Evolutionary conservation across 2,797 vertebrate species (phyloP), one percentile per base, ranked within the genome.

Genomic region (Sebastes kiyomatsui): DNA sequence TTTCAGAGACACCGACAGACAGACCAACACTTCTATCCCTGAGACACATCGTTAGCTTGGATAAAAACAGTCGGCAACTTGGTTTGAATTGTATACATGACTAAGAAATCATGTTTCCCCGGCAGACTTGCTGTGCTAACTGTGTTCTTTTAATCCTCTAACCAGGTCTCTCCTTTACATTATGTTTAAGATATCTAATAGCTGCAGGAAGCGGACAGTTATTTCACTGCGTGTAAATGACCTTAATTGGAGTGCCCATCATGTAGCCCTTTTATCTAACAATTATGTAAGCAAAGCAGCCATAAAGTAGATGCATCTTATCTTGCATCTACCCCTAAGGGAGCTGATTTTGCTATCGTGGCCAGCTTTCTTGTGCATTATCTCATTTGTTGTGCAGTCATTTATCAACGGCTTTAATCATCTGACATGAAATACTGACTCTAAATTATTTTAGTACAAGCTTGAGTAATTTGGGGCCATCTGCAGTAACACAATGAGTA

Each of bases 381-480:
- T 75, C n/a, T 12, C 49, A 32, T 70, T 79, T 64, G 28, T 33
- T 30, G 7, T 35, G 46, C 59, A 16, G 16, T 7, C 67, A 60
- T 69, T 65, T 9, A 81, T 74, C 42, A 69, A 42, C 1, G 2
- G 56, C 28, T 77, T 66, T 67, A 42, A 77, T 81, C 35, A 64
- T 32, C 52, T 73, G 54, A 33, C 58, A 72, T 72, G 10, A 78
- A 77, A 75, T 4, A 55, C 11, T 28, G 67, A 64, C 64, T 66
- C 74, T 22, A 20, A 67, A 84, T 84, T 7, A 73, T 74, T 49
- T 60, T 25, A 58, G 23, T 71, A 35, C 49, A 65, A 49, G 67
- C 77, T 42, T 23, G 38, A 73, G 30, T 79, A 59, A 74, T 81
- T 79, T 23, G 7, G 23, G 25, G 38, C 58, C 60, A 72, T 75